Percentiles rank a stretch among this genome's conserved stretches.
These are phyloP conservation scores for Saturnia japonica DNA, from an alignment of 2,888 invertebrate species.

Conservation along the genomic window DNA sequence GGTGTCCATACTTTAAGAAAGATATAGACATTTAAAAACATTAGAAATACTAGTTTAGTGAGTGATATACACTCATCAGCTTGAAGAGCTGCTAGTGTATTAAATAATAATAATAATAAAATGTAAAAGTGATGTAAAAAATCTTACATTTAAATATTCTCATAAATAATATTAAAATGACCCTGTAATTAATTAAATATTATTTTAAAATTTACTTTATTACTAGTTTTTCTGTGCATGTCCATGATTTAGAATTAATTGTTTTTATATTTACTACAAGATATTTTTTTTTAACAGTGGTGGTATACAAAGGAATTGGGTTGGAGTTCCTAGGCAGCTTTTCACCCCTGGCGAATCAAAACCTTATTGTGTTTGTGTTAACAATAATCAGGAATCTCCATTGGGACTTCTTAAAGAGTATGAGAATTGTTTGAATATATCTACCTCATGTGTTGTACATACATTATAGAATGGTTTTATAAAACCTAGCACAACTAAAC, in stretches of 20 bases:
- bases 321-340: slow-evolving; percentile 93
- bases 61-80: no score
- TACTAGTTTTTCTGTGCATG: neutral
- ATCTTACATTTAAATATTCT: neutral
- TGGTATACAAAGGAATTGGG: slow-evolving; percentile 92
- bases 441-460: slow-evolving; percentile 75
- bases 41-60: no score
- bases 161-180: neutral
- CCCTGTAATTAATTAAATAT: neutral
- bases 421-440: slow-evolving; percentile 82
- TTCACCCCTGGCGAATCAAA: slow-evolving; percentile 85
- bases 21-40: no score
- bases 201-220: neutral
- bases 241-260: neutral
- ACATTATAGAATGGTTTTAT: neutral
- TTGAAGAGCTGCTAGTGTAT: no score
- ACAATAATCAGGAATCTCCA: slow-evolving; percentile 67
- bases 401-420: slow-evolving; percentile 83
- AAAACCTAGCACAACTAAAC: neutral
- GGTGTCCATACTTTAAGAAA: no score
- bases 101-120: no score
- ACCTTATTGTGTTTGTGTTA: slow-evolving; percentile 92
- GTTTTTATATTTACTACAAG: neutral
- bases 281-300: slow-evolving; percentile 85
- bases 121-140: no score